Percentiles rank a stretch among this genome's conserved stretches.
phyloP scores from a whole-genome alignment of 1,140 invertebrate species.

The Zaprionus taronus region DNA sequence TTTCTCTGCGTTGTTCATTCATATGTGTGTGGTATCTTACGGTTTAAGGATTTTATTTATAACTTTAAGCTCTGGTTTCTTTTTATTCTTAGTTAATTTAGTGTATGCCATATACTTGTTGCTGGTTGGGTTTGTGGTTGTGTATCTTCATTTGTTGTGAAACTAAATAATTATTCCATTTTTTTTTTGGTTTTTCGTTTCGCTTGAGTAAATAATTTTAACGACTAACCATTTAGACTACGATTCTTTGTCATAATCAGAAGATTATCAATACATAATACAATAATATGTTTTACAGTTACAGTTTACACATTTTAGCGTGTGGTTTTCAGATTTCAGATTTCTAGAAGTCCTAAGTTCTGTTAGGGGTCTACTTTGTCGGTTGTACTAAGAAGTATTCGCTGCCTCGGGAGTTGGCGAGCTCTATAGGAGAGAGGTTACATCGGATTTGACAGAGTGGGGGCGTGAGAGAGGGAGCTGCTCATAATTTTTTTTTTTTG shows the following conservation, averaged over 20 bases:
- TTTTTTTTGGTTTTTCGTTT: slow-evolving; percentile 41
- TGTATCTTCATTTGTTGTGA: slow-evolving; percentile 48
- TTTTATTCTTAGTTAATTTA: slow-evolving; percentile 67
- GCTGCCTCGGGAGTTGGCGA: slow-evolving; percentile 20
- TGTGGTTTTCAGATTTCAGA: slow-evolving; percentile 36
- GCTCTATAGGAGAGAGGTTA: slow-evolving; percentile 23
- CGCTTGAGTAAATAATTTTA: slow-evolving; percentile 52
- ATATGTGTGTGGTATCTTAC: slow-evolving; percentile 37
- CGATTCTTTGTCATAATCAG: slow-evolving; percentile 61
- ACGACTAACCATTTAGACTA: slow-evolving; percentile 75
- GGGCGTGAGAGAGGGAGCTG: slow-evolving; percentile 44
- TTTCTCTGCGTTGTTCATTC: slow-evolving; percentile 27
- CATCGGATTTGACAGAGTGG: slow-evolving; percentile 32
- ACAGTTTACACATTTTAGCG: slow-evolving; percentile 68
- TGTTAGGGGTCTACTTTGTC: slow-evolving; percentile 48
- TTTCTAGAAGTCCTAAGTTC: slow-evolving; percentile 56
- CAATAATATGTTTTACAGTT: slow-evolving; percentile 73
- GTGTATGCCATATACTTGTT: slow-evolving; percentile 70
- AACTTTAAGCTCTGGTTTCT: slow-evolving; percentile 69
- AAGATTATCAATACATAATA: slow-evolving; percentile 71
- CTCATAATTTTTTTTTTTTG: slow-evolving; percentile 34
- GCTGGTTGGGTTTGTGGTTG: slow-evolving; percentile 37
- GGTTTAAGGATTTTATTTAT: slow-evolving; percentile 59
- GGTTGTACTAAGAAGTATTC: slow-evolving; percentile 37
- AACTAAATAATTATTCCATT: slow-evolving; percentile 30